Conservation (phyloP, 2,797 vertebrate species). For the Protonibea diacanthus region DNA sequence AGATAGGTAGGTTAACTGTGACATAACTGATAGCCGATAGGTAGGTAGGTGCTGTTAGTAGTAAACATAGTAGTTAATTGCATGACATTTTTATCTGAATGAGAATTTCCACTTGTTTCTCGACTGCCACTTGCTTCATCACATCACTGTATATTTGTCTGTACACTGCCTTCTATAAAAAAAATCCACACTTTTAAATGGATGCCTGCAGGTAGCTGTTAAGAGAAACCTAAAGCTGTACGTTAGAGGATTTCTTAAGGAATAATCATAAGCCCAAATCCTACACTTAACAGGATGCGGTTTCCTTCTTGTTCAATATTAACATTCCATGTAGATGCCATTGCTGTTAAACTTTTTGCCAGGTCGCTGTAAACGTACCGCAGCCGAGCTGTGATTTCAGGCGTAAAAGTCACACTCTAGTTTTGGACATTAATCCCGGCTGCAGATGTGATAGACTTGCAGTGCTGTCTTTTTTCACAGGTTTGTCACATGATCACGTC, state of each 20-base stretch:
- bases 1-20: conserved; percentile 74
- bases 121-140: conserved; percentile 80
- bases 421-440: conserved; percentile 63
- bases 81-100: conserved; percentile 79
- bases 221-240: conserved; percentile 58
- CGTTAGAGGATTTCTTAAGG: conserved; percentile 60
- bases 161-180: conserved; percentile 80
- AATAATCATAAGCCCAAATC: conserved; percentile 49
- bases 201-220: conserved; percentile 70
- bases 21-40: conserved; percentile 72
- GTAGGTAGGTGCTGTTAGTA: conserved; percentile 74
- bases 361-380: conserved; percentile 57
- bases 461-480: conserved; percentile 56
- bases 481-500: conserved; percentile 56
- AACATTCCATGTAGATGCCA: conserved; percentile 76
- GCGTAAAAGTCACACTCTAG: conserved; percentile 60
- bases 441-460: conserved; percentile 57
- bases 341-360: conserved; percentile 52
- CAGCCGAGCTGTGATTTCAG: conserved; percentile 65
- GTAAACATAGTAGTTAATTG: conserved; percentile 75
- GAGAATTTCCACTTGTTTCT: conserved; percentile 76
- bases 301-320: conserved; percentile 51
- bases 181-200: conserved; percentile 63
- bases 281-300: conserved; percentile 37
- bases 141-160: conserved; percentile 76